Base-by-base conservation (phyloP, 2,797 vertebrate species). In the Delichon dasypus region DNA sequence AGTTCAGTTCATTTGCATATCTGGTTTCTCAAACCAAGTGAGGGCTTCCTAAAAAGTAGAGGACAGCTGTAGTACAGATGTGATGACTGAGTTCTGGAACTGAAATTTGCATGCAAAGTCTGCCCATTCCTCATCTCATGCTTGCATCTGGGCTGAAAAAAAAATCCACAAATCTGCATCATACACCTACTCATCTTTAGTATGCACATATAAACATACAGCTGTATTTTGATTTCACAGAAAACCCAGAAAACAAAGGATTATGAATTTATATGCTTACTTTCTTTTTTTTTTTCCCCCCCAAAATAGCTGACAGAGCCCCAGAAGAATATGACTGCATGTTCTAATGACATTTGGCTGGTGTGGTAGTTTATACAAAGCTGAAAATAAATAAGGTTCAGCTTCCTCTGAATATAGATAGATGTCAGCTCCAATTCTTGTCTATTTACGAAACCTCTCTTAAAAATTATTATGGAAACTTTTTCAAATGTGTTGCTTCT, bases 41-140 rank as follows among this genome's bases (percentile, higher is more conserved):
- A 90, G 61, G 82, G 17, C 80, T 90, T 92, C 81, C 89, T 92
- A 51, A 94, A 91, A 88, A 82, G 71, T 74, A 85, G 50, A 94
- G 20, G 11, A 77, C 81, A 88, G 34, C 40, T 74, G 54, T 75
- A 92, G 58, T 32, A 57, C 45, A 90, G 77, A 89, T 12, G 9
- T 5, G 2, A 13, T 34, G 38, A 67, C 53, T 54, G 65, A 92
- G 25, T 9, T 91, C n/a, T 55, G 57, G 58, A 92, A 75, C 65
- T 27, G 72, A 92, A 72, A 92, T 68, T 65, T 73, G 47, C 65
- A 95, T 77, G 70, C 47, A 48, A 93, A 85, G 14, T 58, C 54
- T 89, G n/a, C 50, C 34, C n/a, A 58, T 85, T 92, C 57, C 71
- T 85, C 61, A 87, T 93, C 58, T 93, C 50, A 48, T 68, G 36